These are phyloP conservation scores for Chaetorhynchus papuensis DNA, from an alignment of 2,113 vertebrate genomes.

Conservation along the genomic window DNA sequence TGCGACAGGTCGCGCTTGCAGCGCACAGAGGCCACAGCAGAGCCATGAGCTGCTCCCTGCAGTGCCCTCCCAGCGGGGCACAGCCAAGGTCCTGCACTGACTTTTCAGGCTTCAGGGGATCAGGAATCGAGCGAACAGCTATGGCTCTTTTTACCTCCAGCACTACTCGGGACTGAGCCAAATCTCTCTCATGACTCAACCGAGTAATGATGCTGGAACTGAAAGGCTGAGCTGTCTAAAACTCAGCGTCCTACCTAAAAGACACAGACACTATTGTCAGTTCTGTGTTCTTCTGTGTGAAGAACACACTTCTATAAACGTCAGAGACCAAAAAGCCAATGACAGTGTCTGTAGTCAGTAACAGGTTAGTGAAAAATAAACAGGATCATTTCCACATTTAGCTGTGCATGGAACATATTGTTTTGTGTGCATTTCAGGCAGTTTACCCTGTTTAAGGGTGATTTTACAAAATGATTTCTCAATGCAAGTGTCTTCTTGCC, in stretches of 20 bases:
- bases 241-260: neutral
- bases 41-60: neutral
- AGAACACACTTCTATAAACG: neutral
- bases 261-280: neutral
- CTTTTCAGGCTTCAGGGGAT: neutral
- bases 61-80: neutral
- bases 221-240: neutral
- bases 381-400: neutral
- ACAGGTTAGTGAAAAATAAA: neutral
- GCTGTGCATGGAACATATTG: neutral
- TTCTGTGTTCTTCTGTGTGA: too few species aligned
- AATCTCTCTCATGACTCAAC: neutral
- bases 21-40: rapidly evolving
- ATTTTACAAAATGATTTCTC: neutral
- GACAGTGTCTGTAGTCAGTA: neutral
- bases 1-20: neutral
- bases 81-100: neutral
- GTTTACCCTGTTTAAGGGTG: neutral
- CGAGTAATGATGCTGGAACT: neutral
- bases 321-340: neutral
- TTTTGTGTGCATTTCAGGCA: neutral
- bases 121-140: neutral
- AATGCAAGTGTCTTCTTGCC: neutral
- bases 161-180: neutral
- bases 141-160: neutral